phyloP scores from a whole-genome alignment of 2,797 vertebrate species.

The Malurus leucopterus region DNA sequence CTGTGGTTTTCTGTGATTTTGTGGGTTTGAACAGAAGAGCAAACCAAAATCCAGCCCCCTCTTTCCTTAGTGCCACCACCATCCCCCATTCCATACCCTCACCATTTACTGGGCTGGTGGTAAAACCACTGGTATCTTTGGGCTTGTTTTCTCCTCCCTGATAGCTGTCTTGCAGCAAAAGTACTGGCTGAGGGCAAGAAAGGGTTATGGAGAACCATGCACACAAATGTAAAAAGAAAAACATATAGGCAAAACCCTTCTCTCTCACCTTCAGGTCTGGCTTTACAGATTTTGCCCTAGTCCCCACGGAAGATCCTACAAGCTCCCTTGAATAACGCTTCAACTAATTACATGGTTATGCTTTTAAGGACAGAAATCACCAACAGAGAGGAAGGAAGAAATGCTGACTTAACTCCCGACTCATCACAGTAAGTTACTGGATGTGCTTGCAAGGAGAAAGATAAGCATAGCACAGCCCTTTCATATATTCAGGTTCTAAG shows the following conservation, averaged over 20 bases:
- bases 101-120: accelerated
- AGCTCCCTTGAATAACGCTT: neutral
- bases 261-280: neutral
- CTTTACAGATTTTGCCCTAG: neutral
- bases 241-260: neutral
- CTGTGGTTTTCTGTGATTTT: neutral
- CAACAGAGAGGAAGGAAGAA: neutral
- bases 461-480: neutral
- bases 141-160: neutral
- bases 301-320: neutral
- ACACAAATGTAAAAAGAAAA: neutral
- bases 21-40: neutral
- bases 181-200: neutral
- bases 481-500: neutral
- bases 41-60: neutral
- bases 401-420: neutral
- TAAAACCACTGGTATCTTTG: neutral
- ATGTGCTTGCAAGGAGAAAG: neutral
- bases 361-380: neutral
- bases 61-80: neutral
- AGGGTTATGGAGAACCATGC: neutral
- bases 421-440: neutral
- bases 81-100: accelerated
- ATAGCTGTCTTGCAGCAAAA: neutral
- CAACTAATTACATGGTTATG: neutral